Evolutionary conservation across 1,140 invertebrate species (phyloP).

Genomic region (Trachelipus rathkii): DNA sequence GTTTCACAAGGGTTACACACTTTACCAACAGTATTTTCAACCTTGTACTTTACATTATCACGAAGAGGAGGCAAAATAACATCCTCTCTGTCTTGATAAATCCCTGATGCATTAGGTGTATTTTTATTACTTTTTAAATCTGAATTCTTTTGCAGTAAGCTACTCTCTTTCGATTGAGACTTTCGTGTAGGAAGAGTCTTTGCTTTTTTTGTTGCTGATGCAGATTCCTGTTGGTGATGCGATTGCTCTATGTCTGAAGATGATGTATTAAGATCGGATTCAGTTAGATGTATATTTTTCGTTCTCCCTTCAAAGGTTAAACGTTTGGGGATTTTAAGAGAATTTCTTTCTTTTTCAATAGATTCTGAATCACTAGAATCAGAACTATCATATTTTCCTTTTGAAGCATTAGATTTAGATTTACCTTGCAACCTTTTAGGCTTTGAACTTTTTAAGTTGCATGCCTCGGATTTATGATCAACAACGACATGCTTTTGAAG

Average conservation of each 20-base stretch:
- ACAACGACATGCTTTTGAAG: constrained; percentile 35
- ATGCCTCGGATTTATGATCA: constrained; percentile 23
- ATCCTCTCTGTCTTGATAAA: not conserved
- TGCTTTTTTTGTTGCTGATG: not conserved
- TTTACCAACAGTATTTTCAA: constrained; percentile 35
- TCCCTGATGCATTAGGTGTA: not conserved
- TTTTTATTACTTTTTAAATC: not conserved
- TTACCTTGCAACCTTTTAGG: not conserved
- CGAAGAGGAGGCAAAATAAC: constrained; percentile 29
- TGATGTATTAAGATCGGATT: constrained; percentile 23
- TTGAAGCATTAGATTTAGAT: not conserved
- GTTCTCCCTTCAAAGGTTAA: not conserved
- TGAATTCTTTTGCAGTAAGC: not conserved
- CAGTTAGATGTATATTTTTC: constrained; percentile 17
- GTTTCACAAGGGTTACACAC: constrained; percentile 37
- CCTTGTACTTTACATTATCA: constrained; percentile 32
- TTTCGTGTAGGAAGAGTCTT: not conserved
- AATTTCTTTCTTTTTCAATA: constrained; percentile 12
- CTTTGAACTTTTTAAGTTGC: not conserved
- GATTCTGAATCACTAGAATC: constrained; percentile 14
- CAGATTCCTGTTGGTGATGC: not conserved
- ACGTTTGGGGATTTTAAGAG: not conserved
- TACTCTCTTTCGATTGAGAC: not conserved
- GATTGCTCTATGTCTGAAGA: constrained; percentile 5
- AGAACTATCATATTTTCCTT: constrained; percentile 14